Base-by-base conservation (phyloP, 2,888 invertebrate genomes). In the Papilio demoleus region DNA sequence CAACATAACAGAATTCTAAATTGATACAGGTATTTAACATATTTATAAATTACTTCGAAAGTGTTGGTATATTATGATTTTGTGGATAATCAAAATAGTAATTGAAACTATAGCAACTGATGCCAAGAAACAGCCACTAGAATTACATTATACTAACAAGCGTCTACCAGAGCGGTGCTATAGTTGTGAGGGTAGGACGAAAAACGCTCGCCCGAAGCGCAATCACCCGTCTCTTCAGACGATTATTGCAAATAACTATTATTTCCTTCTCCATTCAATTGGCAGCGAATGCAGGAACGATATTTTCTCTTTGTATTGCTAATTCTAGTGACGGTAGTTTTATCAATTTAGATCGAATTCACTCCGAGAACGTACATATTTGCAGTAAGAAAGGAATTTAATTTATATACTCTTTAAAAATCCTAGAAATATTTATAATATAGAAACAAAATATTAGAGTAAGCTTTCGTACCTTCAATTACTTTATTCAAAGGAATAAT, bases 201-300 rank as follows among this genome's bases (percentile, higher is more conserved):
- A n/a, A 87, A 87, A 85, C 75, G 73, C n/a, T n/a, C 74, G 84
- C 88, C 88, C 81, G 80, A 81, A 86, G 90, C 87, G 88, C 90
- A 92, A 92, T 92, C 91, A 92, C 84, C 84, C 90, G 81, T 89
- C 92, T 92, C 91, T 88, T 87, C 87, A 84, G 83, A 78, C 88
- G 91, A 92, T 92, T 92, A 86, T 85, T 80, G 84, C 84, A 85
- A 86, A 86, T 86, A 89, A 89, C 89, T 89, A 88, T 89, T 88
- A 89, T 88, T 86, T 84, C 77, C 81, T 79, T 86, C 86, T 81
- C 86, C 86, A 84, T 88, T 88, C 88, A 88, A 88, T 88, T 86
- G 88, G 82, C 86, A 79, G 77, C 81, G 81, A 86, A 83, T 82
- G 79, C 83, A 79, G 79, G 72, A 77, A 80, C 79, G 75, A 74